Base-by-base conservation (phyloP, 1,140 invertebrate genomes). In the Diplogasteroides magnus region DNA sequence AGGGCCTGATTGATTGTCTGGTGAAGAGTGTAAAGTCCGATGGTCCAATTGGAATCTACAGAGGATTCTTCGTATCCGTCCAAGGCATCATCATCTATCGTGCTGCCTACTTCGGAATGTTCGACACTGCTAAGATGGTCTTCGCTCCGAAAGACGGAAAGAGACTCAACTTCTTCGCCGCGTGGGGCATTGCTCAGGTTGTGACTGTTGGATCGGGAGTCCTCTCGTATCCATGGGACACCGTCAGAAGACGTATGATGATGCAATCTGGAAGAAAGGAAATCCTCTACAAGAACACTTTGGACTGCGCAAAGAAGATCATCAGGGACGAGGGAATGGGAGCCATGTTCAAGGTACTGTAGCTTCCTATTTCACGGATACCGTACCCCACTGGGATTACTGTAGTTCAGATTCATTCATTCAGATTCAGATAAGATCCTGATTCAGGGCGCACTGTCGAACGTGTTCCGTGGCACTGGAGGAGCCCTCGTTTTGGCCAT, bases 181-280 rank as follows among this genome's bases (percentile, higher is more conserved):
- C 79, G 14, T 85, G 80, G 76, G 75, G 59, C 1, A 61, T 29
- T 13, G 28, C 59, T 1, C 37, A 67, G 64, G 76, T 83, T 72
- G 87, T 88, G 32, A 87, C 87, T 25, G 84, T 87, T 48, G 80
- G 78, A 57, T 81, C 86, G 69, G 87, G 87, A 73, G 78, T 87
- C 31, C 78, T 88, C 55, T 86, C 87, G n/a, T 87, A 87, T 78
- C 87, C 87, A 31, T 85, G 87, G 80, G 87, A 87, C 76, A 87
- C 87, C 61, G 86, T 87, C 27, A 78, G 84, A 68, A 77, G 83
- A 65, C 82, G 83, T 29, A 84, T 84, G 83, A 84, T 84, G 87
- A 87, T 88, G 87, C 86, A 86, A 61, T 86, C 85, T 64, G 87
- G 87, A 15, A 83, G 86, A 67, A 84, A 86, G 70, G 85, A 85